Conservation (phyloP, 1,140 invertebrate species). For the Rhyzopertha dominica region DNA sequence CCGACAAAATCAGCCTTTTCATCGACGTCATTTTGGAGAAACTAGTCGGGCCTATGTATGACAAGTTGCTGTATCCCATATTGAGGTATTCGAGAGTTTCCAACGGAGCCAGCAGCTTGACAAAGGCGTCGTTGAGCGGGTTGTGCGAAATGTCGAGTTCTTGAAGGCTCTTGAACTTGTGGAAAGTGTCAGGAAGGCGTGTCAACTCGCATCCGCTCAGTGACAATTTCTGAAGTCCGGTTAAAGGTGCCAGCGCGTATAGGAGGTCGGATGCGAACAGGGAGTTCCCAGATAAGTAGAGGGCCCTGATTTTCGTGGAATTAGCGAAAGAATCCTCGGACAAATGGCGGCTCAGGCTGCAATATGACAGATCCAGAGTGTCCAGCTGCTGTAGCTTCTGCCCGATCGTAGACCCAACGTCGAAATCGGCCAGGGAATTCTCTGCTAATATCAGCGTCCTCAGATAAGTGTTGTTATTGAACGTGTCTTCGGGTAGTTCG, state of each 20-base stretch:
- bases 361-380: conserved; percentile 64
- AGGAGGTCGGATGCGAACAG: conserved; percentile 62
- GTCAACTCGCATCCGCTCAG: conserved; percentile 61
- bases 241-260: conserved; percentile 59
- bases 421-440: conserved; percentile 60
- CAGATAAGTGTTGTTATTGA: conserved; percentile 61
- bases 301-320: conserved; percentile 58
- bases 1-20: conserved; percentile 61
- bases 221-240: conserved; percentile 60
- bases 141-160: conserved; percentile 66
- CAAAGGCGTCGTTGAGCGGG: conserved; percentile 63
- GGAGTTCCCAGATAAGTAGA: conserved; percentile 63
- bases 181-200: conserved; percentile 60
- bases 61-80: conserved; percentile 68
- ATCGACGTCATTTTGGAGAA: conserved; percentile 67
- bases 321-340: conserved; percentile 65
- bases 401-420: conserved; percentile 60
- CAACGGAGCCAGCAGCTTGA: conserved; percentile 59
- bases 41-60: conserved; percentile 58
- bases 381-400: conserved; percentile 61
- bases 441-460: conserved; percentile 60
- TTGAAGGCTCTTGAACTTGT: conserved; percentile 58
- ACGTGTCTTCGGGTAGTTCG: conserved; percentile 59
- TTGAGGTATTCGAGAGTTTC: conserved; percentile 63
- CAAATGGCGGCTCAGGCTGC: conserved; percentile 59